Base-by-base conservation (phyloP, 2,888 invertebrate genomes). In the Oligia latruncula region DNA sequence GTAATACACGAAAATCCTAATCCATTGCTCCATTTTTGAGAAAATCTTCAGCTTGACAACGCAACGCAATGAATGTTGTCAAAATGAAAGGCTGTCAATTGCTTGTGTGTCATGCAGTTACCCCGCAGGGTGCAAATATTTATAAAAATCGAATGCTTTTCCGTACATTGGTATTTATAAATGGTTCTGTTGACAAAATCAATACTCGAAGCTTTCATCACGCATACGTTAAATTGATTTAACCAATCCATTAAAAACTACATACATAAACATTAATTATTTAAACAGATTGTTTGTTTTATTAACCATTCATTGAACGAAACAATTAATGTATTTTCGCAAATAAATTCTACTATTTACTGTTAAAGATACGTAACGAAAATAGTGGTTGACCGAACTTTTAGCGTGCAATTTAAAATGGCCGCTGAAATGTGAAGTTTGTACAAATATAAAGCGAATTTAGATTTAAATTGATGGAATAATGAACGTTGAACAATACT, bases 391-490 rank as follows among this genome's bases (percentile, higher is more conserved):
- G 66, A 65, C 82, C 85, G 20, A 85, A 74, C 74, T 82, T 87
- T 73, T 77, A 77, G 46, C 43, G 64, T 66, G 40, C 82, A 72
- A 78, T 82, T 85, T 82, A 78, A 82, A 82, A 82, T 80, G 76
- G 66, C 60, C n/a, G 43, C 68, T 23, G n/a, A 67, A 84, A 76
- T 71, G 40, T 76, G 52, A 77, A 79, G 71, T 77, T 71, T 74
- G 46, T 74, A 49, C 55, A 79, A 84, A 79, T 77, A 78, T 82
- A 68, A 84, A 75, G 77, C n/a, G 68, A 75, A 84, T 87, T 84
- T 79, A 78, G 84, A 79, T 84, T 86, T 79, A 67, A 84, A 86
- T 78, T 80, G 72, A 83, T 86, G n/a, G 64, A 75, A 84, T 80
- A 84, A 81, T 77, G 40, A 81, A 74, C 20, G 46, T 29, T 62